Percentiles rank a stretch among this genome's conserved stretches.
These are phyloP conservation scores for Anisognathus igniventris DNA, from an alignment of 2,797 vertebrate species.

Conservation along the genomic window DNA sequence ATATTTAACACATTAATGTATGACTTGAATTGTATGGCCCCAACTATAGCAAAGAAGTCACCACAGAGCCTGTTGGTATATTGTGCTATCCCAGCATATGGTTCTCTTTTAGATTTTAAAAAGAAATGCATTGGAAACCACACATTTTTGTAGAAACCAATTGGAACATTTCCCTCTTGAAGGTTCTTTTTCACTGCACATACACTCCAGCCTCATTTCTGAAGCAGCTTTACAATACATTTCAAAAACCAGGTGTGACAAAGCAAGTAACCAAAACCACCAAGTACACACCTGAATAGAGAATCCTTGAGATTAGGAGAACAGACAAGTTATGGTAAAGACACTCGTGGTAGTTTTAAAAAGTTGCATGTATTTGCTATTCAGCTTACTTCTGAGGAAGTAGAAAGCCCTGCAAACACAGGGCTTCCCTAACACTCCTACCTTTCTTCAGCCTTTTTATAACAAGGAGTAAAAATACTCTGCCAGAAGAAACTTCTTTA, in stretches of 20 bases:
- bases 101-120: not conserved
- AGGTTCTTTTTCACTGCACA: not conserved
- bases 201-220: not conserved
- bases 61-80: not conserved
- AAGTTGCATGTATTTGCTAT: not conserved
- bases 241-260: not conserved
- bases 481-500: not conserved
- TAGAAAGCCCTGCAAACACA: not conserved
- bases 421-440: not conserved
- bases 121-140: not conserved
- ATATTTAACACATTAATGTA: not conserved
- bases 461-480: not conserved
- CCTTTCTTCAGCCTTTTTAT: not conserved
- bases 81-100: not conserved
- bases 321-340: not conserved
- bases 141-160: not conserved
- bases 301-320: not conserved
- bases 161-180: not conserved
- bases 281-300: not conserved
- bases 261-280: not conserved
- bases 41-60: not conserved
- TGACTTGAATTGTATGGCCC: not conserved
- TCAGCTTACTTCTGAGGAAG: not conserved
- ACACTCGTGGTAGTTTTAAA: not conserved
- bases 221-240: not conserved